phyloP scores from a whole-genome alignment of 2,797 vertebrate genomes.

The Centropyge bicolor region DNA sequence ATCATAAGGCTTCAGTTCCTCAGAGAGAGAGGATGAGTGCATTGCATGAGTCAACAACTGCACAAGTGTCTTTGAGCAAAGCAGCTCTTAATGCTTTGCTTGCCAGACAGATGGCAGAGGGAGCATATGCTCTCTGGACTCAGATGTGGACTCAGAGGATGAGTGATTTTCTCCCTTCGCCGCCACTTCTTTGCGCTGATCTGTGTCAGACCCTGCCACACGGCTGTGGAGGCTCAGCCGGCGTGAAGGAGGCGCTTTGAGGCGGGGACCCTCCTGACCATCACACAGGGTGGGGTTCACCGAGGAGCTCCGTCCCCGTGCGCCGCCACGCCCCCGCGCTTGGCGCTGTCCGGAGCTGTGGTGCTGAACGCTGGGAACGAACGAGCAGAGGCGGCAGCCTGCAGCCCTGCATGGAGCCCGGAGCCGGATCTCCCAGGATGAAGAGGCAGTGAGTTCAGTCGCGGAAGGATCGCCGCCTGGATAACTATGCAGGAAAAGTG shows the following conservation, averaged over 20 bases:
- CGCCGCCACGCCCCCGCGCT: conserved; percentile 78
- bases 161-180: conserved; percentile 41
- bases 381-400: conserved; percentile 56
- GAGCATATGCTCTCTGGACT: conserved; percentile 24
- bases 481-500: conserved; percentile 63
- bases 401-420: conserved; percentile 71
- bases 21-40: conserved; percentile 5
- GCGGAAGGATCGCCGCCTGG: conserved; percentile 48
- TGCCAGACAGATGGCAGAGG: conserved; percentile 9
- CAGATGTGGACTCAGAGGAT: conserved; percentile 38
- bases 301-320: conserved; percentile 66
- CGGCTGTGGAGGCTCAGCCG: conserved; percentile 27
- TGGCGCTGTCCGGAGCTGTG: conserved; percentile 79
- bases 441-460: conserved; percentile 68
- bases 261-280: conserved; percentile 59
- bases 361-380: conserved; percentile 77
- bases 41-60: conserved; percentile 30
- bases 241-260: conserved; percentile 33
- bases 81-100: conserved; percentile 6
- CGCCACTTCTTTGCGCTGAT: conserved; percentile 40
- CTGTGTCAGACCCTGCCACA: conserved; percentile 11
- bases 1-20: conserved; percentile 4
- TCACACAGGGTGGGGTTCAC: conserved; percentile 75
- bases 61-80: conserved; percentile 38
- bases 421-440: conserved; percentile 53